These are phyloP conservation scores for Oriolus oriolus DNA, from an alignment of 2,113 vertebrate species.

Conservation along the genomic window DNA sequence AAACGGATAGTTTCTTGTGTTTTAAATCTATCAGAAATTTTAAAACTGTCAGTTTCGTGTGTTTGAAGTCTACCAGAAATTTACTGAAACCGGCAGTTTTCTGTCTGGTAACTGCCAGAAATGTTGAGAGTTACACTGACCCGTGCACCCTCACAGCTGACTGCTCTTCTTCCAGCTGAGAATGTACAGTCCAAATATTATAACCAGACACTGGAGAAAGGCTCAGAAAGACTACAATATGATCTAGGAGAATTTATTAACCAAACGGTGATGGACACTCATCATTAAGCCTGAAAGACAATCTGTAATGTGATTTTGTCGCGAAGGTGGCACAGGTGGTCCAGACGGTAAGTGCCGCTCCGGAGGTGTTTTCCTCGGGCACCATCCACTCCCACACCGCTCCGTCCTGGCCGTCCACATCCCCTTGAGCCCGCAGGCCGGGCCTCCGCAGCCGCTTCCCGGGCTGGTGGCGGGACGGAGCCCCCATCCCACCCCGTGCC, in stretches of 20 bases:
- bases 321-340: neutral
- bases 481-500: no score
- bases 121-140: neutral
- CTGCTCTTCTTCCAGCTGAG: neutral
- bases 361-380: neutral
- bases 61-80: neutral
- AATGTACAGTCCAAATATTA: neutral
- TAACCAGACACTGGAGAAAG: neutral
- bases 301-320: no score
- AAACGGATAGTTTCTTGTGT: neutral
- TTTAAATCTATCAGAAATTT: neutral
- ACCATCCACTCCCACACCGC: rapidly evolving
- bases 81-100: neutral
- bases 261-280: neutral
- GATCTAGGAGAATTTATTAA: neutral
- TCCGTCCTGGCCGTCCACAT: rapidly evolving
- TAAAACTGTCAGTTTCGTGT: neutral
- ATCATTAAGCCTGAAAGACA: neutral
- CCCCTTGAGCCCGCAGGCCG: neutral
- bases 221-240: rapidly evolving
- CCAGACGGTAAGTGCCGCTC: rapidly evolving
- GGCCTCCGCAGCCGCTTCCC: neutral
- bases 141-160: neutral
- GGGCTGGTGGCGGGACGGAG: neutral
- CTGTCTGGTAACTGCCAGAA: neutral